Conservation (phyloP, 2,797 vertebrate genomes). For the Sus cebifrons region DNA sequence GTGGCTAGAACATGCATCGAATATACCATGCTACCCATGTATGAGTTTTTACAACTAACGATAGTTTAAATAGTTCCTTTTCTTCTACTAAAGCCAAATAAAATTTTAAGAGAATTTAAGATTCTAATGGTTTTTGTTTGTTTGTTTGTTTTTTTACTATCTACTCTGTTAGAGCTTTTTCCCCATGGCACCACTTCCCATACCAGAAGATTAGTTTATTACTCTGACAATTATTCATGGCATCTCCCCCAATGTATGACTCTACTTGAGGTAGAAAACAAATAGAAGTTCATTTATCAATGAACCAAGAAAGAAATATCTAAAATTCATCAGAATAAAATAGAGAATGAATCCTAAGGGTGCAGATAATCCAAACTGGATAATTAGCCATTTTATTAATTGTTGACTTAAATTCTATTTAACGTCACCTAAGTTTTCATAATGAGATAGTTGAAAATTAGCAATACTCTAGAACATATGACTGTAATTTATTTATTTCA, state of each 20-base stretch:
- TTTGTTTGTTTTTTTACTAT: background rate
- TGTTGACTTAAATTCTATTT: constrained; percentile 1
- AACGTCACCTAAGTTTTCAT: background rate
- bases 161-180: background rate
- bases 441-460: constrained; percentile 4
- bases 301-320: background rate
- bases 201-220: background rate
- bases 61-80: background rate
- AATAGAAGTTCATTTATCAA: background rate
- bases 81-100: background rate
- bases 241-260: background rate
- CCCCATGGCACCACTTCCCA: background rate
- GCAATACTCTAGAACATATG: background rate
- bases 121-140: background rate
- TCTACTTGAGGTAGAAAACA: constrained; percentile 3
- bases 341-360: background rate
- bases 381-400: background rate
- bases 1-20: background rate
- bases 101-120: constrained; percentile 22
- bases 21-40: background rate
- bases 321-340: constrained; percentile 5
- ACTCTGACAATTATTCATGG: background rate
- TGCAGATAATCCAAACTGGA: background rate
- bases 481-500: background rate
- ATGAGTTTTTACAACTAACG: background rate